Conservation (phyloP, 2,113 vertebrate genomes). For the Pomatorhinus ruficollis region DNA sequence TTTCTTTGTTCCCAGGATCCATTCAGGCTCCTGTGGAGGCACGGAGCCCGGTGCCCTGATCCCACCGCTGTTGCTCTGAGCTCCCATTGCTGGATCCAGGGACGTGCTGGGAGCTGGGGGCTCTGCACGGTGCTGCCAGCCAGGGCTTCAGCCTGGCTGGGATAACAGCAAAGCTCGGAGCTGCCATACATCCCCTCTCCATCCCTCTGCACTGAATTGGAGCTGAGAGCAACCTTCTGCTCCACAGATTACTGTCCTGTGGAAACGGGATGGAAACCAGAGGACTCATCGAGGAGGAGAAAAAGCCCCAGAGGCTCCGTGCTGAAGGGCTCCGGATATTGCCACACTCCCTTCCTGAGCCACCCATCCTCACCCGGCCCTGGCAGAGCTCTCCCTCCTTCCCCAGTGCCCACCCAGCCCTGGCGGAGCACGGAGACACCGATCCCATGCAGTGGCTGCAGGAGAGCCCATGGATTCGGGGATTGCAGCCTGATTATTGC, state of each 20-base stretch:
- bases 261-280: not conserved
- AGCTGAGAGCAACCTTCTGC: not conserved
- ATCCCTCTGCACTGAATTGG: not conserved
- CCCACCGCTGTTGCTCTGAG: not conserved
- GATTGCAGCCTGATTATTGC: not conserved
- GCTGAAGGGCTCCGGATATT: fast-evolving
- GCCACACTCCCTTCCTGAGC: not conserved
- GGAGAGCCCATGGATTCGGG: not conserved
- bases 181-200: not conserved
- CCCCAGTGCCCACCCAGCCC: not conserved
- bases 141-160: not conserved
- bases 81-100: not conserved
- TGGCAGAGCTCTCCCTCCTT: not conserved
- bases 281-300: not conserved
- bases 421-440: fast-evolving
- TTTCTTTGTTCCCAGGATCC: conserved; percentile 50
- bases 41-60: not conserved
- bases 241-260: not conserved
- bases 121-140: not conserved
- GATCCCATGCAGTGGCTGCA: fast-evolving
- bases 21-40: not conserved
- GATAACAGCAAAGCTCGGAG: not conserved
- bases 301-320: not conserved
- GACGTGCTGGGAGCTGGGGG: not conserved
- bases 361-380: not conserved